Base-by-base conservation (phyloP, 2,888 invertebrate genomes). In the Drosophila sordidula region DNA sequence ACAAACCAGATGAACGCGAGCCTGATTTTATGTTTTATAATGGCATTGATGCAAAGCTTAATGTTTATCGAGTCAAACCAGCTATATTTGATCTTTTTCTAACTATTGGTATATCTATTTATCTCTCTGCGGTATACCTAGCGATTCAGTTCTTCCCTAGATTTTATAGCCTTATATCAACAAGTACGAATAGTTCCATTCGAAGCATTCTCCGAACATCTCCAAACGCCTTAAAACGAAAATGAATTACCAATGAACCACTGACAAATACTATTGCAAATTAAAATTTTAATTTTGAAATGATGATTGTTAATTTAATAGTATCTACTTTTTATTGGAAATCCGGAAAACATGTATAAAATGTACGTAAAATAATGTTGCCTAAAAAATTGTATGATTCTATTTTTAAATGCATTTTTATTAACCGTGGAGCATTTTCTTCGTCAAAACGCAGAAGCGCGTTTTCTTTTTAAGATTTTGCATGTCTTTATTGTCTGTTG, bases 51-150 rank as follows among this genome's bases (percentile, higher is more conserved):
- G 96, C 97, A 29, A 94, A 93, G 26, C 94, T 99, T 78, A 96
- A 96, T 92, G 96, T 98, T 6, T 98, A 98, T 92, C 97, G 98
- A 92, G 98, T 99, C 6, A 99, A 99, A 91, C 99, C 99, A 71
- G 99, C 99, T 9, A 96, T 99, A 61, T 99, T 99, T 93, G 99
- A 99, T 94, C 95, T 99, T 84, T 96, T 99, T 82, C 94, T 99
- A 12, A 98, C 98, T 1, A 92, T 97, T 66, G 95, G 95, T 38
- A 98, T 99, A 89, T 93, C 96, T 36, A 93, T 95, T 25, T 99
- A 99, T 92, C 94, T 99, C 57, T 94, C 95, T n/a, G 89, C 95
- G 5, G 94, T 98, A n/a, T 98, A 98, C 92, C 94, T 97, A 83
- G 93, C 95, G 11, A 95, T 98, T 65, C 95, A 95, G 74, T 93